phyloP scores from a whole-genome alignment of 2,888 invertebrate species.

The Heliconius sara region DNA sequence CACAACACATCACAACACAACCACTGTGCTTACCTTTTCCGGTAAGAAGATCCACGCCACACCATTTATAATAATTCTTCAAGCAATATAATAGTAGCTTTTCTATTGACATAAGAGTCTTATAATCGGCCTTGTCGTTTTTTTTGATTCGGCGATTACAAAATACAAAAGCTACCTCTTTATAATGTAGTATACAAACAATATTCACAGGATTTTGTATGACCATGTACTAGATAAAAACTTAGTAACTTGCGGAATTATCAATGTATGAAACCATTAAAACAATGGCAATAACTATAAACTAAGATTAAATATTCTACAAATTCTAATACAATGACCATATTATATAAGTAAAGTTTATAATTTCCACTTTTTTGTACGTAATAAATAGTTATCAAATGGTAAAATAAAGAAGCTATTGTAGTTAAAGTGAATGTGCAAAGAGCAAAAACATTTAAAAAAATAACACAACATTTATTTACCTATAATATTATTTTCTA shows the following conservation, averaged over 20 bases:
- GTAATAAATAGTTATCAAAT: neutral
- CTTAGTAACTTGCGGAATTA: neutral
- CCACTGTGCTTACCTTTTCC: no score
- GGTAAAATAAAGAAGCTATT: neutral
- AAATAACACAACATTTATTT: neutral
- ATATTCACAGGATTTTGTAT: neutral
- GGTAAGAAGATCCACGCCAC: no score
- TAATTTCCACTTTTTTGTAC: constrained; percentile 1
- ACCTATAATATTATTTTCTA: no score
- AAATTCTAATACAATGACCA: neutral
- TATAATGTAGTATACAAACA: neutral
- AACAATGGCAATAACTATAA: neutral
- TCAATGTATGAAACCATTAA: neutral
- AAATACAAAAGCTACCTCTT: neutral
- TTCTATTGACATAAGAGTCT: no score
- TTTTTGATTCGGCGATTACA: neutral
- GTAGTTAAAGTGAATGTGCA: neutral
- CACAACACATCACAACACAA: no score
- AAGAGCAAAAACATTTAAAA: neutral
- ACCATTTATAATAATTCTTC: no score
- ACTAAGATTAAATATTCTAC: neutral
- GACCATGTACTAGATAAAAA: neutral
- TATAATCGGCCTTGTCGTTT: no score
- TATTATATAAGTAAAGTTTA: neutral
- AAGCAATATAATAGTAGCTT: no score